Percentiles rank a stretch among this genome's conserved stretches.
Conservation (phyloP, 1,140 invertebrate genomes). For the Aphelinus certus region DNA sequence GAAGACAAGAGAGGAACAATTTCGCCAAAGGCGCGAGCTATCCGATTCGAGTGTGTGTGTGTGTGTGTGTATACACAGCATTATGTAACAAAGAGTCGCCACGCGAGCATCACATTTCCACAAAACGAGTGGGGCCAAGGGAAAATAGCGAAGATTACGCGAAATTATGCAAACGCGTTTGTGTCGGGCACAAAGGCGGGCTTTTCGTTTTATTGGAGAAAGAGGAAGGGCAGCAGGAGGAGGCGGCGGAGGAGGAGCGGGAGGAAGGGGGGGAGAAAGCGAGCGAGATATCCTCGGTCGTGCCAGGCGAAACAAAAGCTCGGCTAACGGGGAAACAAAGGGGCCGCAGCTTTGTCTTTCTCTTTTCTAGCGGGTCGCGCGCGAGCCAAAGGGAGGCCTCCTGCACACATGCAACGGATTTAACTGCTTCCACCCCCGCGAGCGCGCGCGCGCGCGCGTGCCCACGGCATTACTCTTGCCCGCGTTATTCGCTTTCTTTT, state of each 20-base stretch:
- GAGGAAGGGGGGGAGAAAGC: neutral
- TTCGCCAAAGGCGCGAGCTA: no score
- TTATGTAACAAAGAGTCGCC: no score
- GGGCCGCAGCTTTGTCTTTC: constrained; percentile 25
- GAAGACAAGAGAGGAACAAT: no score
- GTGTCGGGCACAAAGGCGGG: constrained; percentile 42
- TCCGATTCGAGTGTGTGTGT: neutral
- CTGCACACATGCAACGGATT: constrained; percentile 64
- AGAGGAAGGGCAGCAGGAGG: constrained; percentile 41
- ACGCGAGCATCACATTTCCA: no score
- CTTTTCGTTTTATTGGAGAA: constrained; percentile 65
- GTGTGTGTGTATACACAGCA: neutral
- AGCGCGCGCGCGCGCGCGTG: neutral
- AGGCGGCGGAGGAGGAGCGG: constrained; percentile 33
- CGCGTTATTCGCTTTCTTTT: constrained; percentile 56
- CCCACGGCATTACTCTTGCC: constrained; percentile 59
- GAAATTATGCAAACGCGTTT: constrained; percentile 64
- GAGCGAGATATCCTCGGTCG: constrained; percentile 52
- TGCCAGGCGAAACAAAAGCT: constrained; percentile 66
- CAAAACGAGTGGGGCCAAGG: constrained; percentile 35
- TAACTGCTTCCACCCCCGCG: constrained; percentile 60
- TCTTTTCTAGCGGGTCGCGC: constrained; percentile 11
- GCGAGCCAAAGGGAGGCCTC: constrained; percentile 42
- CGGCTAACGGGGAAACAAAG: constrained; percentile 63
- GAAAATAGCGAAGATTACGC: constrained; percentile 66